phyloP scores from a whole-genome alignment of 2,888 invertebrate genomes.

The Apamea monoglypha region DNA sequence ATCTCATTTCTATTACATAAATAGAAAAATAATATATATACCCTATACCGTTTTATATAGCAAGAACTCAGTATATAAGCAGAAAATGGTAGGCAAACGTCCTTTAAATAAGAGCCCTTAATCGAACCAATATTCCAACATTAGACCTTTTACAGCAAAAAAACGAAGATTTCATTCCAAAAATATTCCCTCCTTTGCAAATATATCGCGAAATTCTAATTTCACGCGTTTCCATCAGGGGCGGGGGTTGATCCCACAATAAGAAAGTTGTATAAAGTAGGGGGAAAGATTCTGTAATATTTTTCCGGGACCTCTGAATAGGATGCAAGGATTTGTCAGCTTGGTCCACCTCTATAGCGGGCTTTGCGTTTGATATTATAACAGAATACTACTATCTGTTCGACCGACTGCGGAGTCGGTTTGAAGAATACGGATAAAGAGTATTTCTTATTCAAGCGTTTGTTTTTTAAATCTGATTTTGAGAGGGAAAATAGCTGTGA shows the following conservation, averaged over 20 bases:
- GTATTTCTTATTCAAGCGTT: conserved; percentile 25
- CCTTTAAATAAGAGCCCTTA: conserved; percentile 23
- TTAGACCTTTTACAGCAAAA: conserved; percentile 51
- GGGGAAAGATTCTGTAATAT: conserved; percentile 62
- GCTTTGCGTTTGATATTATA: conserved; percentile 62
- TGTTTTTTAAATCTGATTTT: conserved; percentile 28
- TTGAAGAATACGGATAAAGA: conserved; percentile 5
- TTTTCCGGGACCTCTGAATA: conserved; percentile 63
- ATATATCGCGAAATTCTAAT: conserved; percentile 69
- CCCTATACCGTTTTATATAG: neutral
- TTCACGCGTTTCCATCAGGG: conserved; percentile 62
- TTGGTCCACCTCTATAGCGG: conserved; percentile 59
- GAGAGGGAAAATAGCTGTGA: neutral
- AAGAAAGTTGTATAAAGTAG: conserved; percentile 64
- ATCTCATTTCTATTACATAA: neutral
- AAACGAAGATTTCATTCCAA: conserved; percentile 56
- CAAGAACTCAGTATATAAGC: neutral
- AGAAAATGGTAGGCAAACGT: conserved; percentile 34
- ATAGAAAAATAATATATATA: neutral
- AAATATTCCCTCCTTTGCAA: conserved; percentile 61
- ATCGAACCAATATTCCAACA: conserved; percentile 49
- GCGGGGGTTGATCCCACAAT: conserved; percentile 61
- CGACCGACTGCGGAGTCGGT: conserved; percentile 21
- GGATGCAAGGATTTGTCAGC: conserved; percentile 67
- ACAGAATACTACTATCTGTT: conserved; percentile 50